phyloP scores from a whole-genome alignment of 2,888 invertebrate species.

The Acanthopleura granulata region DNA sequence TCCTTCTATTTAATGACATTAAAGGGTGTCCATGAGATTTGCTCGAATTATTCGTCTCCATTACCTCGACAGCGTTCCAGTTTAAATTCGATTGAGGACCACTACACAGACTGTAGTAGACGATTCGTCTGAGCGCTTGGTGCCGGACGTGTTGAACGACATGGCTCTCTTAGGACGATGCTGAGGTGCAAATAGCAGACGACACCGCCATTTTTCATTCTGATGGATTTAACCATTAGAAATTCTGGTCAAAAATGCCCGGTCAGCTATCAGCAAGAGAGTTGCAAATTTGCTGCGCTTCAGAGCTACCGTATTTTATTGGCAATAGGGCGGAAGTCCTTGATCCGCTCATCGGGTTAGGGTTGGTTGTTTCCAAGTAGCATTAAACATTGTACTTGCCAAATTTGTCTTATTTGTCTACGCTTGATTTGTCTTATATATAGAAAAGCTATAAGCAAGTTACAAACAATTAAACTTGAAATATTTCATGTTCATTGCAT shows the following conservation, averaged over 20 bases:
- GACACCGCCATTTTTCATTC: not conserved
- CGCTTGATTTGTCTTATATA: no score
- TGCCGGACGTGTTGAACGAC: not conserved
- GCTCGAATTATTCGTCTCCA: slow-evolving; percentile 11
- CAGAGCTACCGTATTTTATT: no score
- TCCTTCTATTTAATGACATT: slow-evolving; percentile 5
- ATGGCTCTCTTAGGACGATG: not conserved
- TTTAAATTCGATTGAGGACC: slow-evolving; percentile 4
- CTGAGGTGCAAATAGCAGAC: slow-evolving; percentile 1
- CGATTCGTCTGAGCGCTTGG: not conserved
- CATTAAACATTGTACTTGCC: no score
- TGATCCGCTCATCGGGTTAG: no score
- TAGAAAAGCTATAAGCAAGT: no score
- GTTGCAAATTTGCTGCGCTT: no score
- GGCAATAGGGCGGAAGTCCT: no score
- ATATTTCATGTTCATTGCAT: no score
- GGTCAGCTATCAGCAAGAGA: no score
- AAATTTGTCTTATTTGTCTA: no score
- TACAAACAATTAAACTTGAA: no score
- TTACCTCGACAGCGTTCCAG: not conserved
- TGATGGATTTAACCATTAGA: not conserved
- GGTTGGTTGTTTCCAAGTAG: no score
- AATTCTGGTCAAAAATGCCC: not conserved
- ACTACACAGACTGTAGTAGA: not conserved
- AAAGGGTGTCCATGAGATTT: slow-evolving; percentile 7